Base-by-base conservation (phyloP, 1,140 invertebrate species). In the Euschistus heros region DNA sequence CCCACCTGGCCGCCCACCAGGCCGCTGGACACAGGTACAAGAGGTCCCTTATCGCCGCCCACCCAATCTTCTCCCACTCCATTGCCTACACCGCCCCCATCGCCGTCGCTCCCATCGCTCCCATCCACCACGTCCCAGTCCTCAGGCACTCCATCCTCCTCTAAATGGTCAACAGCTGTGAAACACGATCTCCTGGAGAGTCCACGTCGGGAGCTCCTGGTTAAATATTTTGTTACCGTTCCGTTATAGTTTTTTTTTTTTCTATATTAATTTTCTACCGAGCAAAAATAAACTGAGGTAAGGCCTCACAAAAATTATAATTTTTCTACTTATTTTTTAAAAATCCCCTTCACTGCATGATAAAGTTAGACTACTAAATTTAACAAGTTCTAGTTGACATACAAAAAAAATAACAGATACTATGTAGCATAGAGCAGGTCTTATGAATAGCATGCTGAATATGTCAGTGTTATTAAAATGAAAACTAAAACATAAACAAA, bases 1-100 rank as follows among this genome's bases (percentile, higher is more conserved):
- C 74, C 6, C 81, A 82, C 70, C 78, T 79, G 69, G 78, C 68
- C n/a, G 64, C 67, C 57, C 55, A 65, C 55, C 77, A 76, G 0
- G 71, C 70, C 15, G 76, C 76, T 0, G 63, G 64, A 60, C 52
- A 62, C 47, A 8, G 60, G 20, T 37, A 46, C 30, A 33, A 54
- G 44, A 47, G 62, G 44, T 62, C 59, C 47, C 20, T 60, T 10
- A 14, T 62, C 18, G 62, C 62, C 61, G 61, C 65, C 27, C 20
- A 61, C 64, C 37, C 37, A 30, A n/a, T 50, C 46, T 24, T 33
- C 37, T 7, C 46, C 7, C 27, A 37, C 57, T 46, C 33, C 15
- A 24, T 46, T 52, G 33, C 66, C 44, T 27, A 46, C 27, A 2
- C 37, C 46, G 17, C 47, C 52, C 24, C 18, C 20, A 5, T 18